Evolutionary conservation across 92 coral and sea anemone species (phyloP).

Genomic region (Parazoanthus darwini): DNA sequence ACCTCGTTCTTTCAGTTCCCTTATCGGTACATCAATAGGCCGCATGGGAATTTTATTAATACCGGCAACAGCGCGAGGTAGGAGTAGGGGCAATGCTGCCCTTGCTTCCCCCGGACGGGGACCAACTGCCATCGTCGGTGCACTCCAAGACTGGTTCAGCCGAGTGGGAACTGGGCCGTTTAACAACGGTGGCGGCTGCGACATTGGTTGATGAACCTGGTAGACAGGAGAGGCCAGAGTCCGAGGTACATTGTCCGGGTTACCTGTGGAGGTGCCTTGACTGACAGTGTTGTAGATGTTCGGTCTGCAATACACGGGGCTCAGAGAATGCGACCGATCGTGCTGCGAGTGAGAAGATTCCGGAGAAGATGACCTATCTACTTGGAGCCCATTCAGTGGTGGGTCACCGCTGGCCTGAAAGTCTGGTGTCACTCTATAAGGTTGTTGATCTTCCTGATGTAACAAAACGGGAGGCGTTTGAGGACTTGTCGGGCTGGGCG

Average conservation of each 20-base stretch:
- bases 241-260: conserved; percentile 15
- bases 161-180: conserved; percentile 31
- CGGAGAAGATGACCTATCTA: conserved; percentile 20
- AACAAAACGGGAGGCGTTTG: conserved; percentile 49
- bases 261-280: conserved; percentile 28
- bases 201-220: conserved; percentile 27
- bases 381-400: conserved; percentile 24
- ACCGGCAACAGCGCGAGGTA: conserved; percentile 38
- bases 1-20: conserved; percentile 42
- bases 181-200: conserved; percentile 38
- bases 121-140: conserved; percentile 14
- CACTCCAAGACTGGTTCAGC: conserved; percentile 34
- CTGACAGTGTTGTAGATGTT: conserved; percentile 15
- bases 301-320: conserved; percentile 39
- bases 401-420: conserved; percentile 37
- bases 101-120: conserved; percentile 24
- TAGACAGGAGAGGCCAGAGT: conserved; percentile 29
- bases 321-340: conserved; percentile 21
- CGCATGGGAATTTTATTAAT: conserved; percentile 41
- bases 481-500: conserved; percentile 69
- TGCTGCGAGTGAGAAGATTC: conserved; percentile 24
- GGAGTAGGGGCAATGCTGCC: conserved; percentile 20
- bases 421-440: conserved; percentile 42
- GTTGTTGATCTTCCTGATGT: conserved; percentile 33
- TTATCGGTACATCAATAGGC: conserved; percentile 35